phyloP scores from a whole-genome alignment of 2,888 invertebrate species.

The Diadromus collaris region DNA sequence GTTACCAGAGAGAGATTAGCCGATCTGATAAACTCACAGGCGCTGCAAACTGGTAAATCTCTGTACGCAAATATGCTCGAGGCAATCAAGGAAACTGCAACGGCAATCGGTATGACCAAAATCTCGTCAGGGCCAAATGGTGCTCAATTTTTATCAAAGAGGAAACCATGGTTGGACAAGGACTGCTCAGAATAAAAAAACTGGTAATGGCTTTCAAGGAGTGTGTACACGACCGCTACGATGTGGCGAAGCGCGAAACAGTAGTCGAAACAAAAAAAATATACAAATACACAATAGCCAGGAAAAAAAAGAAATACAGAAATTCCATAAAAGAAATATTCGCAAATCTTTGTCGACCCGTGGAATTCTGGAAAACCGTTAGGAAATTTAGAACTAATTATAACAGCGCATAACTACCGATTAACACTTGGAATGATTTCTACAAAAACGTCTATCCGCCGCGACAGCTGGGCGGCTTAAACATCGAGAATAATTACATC shows the following conservation, averaged over 20 bases:
- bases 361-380: background rate
- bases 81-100: constrained; percentile 11
- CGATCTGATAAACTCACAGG: background rate
- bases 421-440: constrained; percentile 31
- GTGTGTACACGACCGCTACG: background rate
- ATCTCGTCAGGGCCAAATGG: too few relatives aligned
- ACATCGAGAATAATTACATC: background rate
- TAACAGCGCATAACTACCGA: background rate
- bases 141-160: too few relatives aligned
- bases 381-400: background rate
- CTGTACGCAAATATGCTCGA: constrained; percentile 8
- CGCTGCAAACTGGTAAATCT: background rate
- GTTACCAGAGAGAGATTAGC: background rate
- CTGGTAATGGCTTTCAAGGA: background rate
- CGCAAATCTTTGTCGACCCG: background rate
- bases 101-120: too few relatives aligned
- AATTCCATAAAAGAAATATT: background rate
- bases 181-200: background rate
- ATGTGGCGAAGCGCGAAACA: background rate
- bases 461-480: background rate
- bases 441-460: constrained; percentile 10
- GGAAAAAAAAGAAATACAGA: background rate
- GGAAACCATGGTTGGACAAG: background rate
- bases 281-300: background rate
- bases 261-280: background rate